Evolutionary conservation across 2,888 invertebrate species (phyloP), one percentile per base, ranked within the genome.

Genomic region (Polymixis flavicincta): DNA sequence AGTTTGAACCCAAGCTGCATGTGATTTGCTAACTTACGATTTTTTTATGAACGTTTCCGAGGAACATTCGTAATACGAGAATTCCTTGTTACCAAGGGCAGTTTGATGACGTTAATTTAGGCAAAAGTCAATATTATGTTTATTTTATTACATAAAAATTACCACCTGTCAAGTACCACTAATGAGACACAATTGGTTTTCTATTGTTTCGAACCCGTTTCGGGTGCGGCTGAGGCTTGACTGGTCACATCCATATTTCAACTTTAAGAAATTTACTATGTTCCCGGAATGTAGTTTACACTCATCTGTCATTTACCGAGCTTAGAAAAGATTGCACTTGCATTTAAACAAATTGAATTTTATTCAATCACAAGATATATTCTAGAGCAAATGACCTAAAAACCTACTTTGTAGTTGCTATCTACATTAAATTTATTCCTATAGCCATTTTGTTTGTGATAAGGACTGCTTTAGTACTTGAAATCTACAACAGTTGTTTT

Each of bases 361-460:
- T 55, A 59, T 60, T 71, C 25, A 63, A 70, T 74, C 48, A 61
- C 32, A 66, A 82, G 37, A 61, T 71, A 60, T 54, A 65, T 25
- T 75, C 54, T 63, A 82, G 48, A 80, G 67, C 72, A 80, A 82
- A 77, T 90, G 89, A 90, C 91, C 92, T 85, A 88, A 87, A 92
- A 91, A 89, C 89, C 86, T 86, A 88, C 65, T 83, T 86, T 71
- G n/a, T 66, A 61, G 54, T 66, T 79, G 79, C 71, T 87, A 88
- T 89, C 86, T 65, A 82, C 28, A 76, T 85, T 77, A 74, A 86
- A 88, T 85, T 82, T 81, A 90, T 85, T 78, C 75, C 72, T 83
- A 78, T 75, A 81, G 72, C 64, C 71, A 82, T 84, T 80, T 75
- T 64, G 67, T 78, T 65, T 68, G 67, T 80, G 88, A 88, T 88